A percentile compares a stretch with the other conserved stretches of the same genome.
phyloP scores from a whole-genome alignment of 1,140 invertebrate genomes.

The Cyclargus thomasi region DNA sequence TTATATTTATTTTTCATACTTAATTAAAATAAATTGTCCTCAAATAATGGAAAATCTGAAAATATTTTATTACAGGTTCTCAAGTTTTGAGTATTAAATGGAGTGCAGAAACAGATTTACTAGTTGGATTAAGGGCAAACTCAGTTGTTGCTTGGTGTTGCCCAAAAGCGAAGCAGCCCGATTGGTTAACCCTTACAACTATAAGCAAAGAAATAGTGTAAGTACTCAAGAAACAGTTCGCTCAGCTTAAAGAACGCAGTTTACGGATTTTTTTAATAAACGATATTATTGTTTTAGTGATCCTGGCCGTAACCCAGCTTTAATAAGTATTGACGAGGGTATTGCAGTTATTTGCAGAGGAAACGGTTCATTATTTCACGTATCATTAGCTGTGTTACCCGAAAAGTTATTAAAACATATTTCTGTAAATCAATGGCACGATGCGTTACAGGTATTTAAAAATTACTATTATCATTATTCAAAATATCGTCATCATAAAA shows the following conservation, averaged over 20 bases:
- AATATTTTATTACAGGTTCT: constrained; percentile 41
- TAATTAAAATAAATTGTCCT: too few species aligned
- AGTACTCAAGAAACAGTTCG: background rate
- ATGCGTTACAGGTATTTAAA: constrained; percentile 59
- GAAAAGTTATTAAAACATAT: constrained; percentile 75
- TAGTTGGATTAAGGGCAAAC: constrained; percentile 62
- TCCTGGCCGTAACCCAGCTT: constrained; percentile 83
- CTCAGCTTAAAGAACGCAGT: background rate
- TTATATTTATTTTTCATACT: too few species aligned
- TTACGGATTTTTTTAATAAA: background rate
- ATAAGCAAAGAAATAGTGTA: constrained; percentile 64
- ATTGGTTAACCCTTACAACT: constrained; percentile 62
- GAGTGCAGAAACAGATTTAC: constrained; percentile 62
- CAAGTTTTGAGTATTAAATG: constrained; percentile 68
- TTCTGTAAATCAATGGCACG: constrained; percentile 74
- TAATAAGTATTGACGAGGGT: constrained; percentile 87
- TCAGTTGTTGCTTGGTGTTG: constrained; percentile 67
- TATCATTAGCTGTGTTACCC: constrained; percentile 75
- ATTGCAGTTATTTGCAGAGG: constrained; percentile 78
- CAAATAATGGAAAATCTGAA: background rate
- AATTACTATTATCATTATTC: background rate
- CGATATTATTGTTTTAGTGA: constrained; percentile 68
- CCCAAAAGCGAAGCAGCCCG: constrained; percentile 50
- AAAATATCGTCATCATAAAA: background rate
- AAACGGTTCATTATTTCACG: constrained; percentile 75